Evolutionary conservation across 2,797 vertebrate species (phyloP), one percentile per base, ranked within the genome.

Genomic region (Danio jaintianensis): DNA sequence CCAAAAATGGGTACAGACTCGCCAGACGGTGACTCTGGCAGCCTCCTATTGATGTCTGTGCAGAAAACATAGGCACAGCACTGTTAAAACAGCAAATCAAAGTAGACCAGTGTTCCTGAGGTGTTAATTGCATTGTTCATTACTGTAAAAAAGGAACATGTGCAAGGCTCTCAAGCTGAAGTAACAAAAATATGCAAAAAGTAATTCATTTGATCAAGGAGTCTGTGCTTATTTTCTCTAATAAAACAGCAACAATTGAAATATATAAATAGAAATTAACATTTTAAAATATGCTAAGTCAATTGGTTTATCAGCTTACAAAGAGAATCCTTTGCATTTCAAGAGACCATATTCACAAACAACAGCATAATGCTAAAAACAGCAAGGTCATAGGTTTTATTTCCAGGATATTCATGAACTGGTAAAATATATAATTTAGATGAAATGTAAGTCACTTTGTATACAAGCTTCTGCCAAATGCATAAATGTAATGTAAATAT

Each of bases 121-220:
- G 73, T 82, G 80, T 87, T 91, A 87, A 91, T 91, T 90, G 88
- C 77, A 86, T 87, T 88, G 87, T 82, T 88, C 66, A 74, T 81
- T 82, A 82, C 82, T 86, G 80, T 83, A 87, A 82, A 29, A 89
- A 75, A 87, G 86, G 83, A 80, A 88, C 69, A 73, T 82, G 73
- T 63, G 68, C 79, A 67, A 81, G 13, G 77, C 43, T 82, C 66
- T 72, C 47, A 69, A 38, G 48, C 16, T 7, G 6, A 70, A 70
- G 11, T 11, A 53, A 42, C 20, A 2, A 38, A 38, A 10, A 38
- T 38, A 18, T 52, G 66, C 11, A 20, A 11, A 45, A 45, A 43
- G 0, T 42, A 64, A 18, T 43, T 0, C 22, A 67, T 67, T 48
- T 16, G 9, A 47, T 67, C 18, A 67, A 48, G 64, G 13, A 38